Evolutionary conservation across 2,888 invertebrate species (phyloP).

Genomic region (Pterostichus niger): DNA sequence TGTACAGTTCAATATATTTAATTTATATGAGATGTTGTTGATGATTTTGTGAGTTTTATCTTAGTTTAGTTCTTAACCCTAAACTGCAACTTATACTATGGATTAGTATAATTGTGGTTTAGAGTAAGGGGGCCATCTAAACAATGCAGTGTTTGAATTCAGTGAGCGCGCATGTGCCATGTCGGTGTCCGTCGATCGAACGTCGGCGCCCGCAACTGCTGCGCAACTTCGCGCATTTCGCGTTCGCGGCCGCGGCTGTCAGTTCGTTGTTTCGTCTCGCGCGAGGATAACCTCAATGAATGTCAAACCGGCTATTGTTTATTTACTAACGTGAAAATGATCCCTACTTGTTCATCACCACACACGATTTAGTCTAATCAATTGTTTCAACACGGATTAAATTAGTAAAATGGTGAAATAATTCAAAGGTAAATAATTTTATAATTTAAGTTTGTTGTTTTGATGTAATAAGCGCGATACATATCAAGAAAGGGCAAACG

Average conservation of each 20-base stretch:
- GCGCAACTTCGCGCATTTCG: conserved; percentile 26
- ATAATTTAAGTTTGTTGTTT: conserved; percentile 1
- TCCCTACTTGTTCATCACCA: neutral
- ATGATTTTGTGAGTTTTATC: no score
- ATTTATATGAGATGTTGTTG: no score
- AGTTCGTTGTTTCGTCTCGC: neutral
- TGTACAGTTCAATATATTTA: no score
- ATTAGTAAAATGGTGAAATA: conserved; percentile 7
- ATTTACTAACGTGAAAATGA: neutral
- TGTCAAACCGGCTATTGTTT: neutral
- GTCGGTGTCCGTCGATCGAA: conserved; percentile 16
- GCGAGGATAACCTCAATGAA: neutral
- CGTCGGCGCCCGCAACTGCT: neutral
- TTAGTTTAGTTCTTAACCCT: neutral
- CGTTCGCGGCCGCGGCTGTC: neutral
- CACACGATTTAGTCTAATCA: neutral
- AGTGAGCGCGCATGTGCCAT: neutral
- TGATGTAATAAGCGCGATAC: conserved; percentile 11
- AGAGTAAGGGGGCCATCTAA: neutral
- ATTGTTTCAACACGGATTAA: neutral
- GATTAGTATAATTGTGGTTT: conserved; percentile 6
- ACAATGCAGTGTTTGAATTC: conserved; percentile 21
- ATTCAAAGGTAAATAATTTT: neutral
- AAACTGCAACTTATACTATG: neutral
- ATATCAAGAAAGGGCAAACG: conserved; percentile 7